Conservation (phyloP, 2,797 vertebrate genomes). For the Anniella stebbinsi region DNA sequence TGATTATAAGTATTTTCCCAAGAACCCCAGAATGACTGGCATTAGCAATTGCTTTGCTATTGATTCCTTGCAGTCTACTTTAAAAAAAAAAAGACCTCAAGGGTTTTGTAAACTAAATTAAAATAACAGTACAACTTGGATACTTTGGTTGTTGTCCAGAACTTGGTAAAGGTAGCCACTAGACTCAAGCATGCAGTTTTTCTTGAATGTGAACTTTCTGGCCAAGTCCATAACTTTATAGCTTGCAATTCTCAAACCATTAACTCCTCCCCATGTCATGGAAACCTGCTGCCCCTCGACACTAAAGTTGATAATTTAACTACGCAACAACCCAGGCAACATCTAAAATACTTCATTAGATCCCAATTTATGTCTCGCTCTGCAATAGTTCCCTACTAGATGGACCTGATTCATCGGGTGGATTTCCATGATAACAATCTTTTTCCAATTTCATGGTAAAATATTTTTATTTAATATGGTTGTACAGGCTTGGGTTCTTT, state of each 20-base stretch:
- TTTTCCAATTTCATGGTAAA: neutral
- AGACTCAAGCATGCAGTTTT: neutral
- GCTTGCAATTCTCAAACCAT: neutral
- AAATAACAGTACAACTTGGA: neutral
- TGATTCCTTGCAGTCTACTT: neutral
- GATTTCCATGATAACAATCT: neutral
- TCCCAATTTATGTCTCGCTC: no score
- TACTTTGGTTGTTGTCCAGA: neutral
- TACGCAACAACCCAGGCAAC: neutral
- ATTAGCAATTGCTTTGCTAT: neutral
- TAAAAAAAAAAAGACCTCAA: neutral
- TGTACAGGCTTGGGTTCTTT: neutral
- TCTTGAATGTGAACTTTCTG: neutral
- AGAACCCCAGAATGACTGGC: neutral
- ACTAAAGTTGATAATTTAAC: neutral
- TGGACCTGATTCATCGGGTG: neutral
- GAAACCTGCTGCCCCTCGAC: neutral
- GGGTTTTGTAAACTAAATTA: slow-evolving; percentile 3
- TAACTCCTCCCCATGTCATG: neutral
- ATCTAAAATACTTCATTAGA: neutral
- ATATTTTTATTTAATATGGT: neutral
- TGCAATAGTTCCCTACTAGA: neutral
- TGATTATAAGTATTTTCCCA: neutral
- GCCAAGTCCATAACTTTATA: neutral
- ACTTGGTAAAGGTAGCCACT: neutral